These are phyloP conservation scores for Leptobrachium ailaonicum DNA, from an alignment of 2,113 vertebrate species.

Conservation along the genomic window DNA sequence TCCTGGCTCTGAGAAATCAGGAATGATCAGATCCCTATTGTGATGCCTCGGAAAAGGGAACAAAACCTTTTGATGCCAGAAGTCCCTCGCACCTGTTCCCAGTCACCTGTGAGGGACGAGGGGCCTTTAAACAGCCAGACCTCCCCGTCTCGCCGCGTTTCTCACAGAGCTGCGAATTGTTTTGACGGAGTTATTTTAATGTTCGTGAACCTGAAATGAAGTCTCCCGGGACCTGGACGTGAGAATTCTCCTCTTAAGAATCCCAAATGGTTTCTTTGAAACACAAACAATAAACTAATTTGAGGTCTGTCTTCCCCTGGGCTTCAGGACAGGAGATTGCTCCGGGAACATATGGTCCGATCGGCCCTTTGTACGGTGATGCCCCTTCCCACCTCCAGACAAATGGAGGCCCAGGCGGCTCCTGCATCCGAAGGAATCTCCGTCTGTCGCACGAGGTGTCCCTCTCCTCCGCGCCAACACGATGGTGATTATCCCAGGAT, in stretches of 20 bases:
- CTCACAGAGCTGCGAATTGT: constrained; percentile 1
- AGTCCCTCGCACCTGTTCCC: constrained; percentile 6
- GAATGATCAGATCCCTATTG: no score
- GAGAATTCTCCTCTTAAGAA: not conserved
- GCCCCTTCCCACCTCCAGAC: not conserved
- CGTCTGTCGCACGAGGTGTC: not conserved
- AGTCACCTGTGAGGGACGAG: constrained; percentile 1
- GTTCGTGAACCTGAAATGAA: not conserved
- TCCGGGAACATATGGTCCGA: not conserved
- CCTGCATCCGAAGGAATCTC: not conserved
- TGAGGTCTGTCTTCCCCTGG: not conserved
- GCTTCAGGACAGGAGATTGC: not conserved
- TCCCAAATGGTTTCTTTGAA: constrained; percentile 8
- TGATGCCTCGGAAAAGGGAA: no score
- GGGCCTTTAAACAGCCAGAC: not conserved
- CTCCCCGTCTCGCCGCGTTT: no score
- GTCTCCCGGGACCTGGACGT: not conserved
- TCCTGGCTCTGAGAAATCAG: no score
- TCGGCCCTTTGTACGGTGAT: not conserved
- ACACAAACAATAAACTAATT: not conserved
- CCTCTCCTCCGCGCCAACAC: not conserved
- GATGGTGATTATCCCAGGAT: no score
- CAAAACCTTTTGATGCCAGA: no score
- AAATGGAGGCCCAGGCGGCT: not conserved
- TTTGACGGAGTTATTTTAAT: not conserved